phyloP scores from a whole-genome alignment of 2,797 vertebrate genomes.

The Gymnocypris eckloni region DNA sequence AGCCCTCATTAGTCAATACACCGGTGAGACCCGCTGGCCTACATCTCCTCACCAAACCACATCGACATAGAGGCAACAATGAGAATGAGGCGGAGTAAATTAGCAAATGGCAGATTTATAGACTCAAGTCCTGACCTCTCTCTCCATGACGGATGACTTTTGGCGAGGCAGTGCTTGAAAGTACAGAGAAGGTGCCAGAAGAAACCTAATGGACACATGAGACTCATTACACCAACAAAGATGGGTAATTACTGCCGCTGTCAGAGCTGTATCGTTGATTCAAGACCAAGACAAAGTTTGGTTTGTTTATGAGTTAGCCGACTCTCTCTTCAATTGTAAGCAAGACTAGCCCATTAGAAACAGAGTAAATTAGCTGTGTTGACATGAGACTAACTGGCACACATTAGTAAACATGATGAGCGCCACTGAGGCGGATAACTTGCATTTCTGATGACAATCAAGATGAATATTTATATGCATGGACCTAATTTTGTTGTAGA shows the following conservation, averaged over 20 bases:
- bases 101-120: conserved; percentile 75
- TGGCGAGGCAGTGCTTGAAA: conserved; percentile 62
- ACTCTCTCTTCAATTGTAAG: conserved; percentile 31
- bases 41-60: conserved; percentile 32
- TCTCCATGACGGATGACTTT: conserved; percentile 71
- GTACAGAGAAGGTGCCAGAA: conserved; percentile 68
- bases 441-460: conserved; percentile 48
- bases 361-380: conserved; percentile 51
- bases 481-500: neutral
- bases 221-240: conserved; percentile 35
- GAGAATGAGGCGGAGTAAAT: conserved; percentile 70
- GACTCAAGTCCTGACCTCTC: conserved; percentile 68
- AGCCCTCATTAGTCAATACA: conserved; percentile 46
- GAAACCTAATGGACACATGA: conserved; percentile 66
- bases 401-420: conserved; percentile 58
- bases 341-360: conserved; percentile 43
- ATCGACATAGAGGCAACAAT: conserved; percentile 57
- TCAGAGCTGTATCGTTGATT: neutral
- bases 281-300: conserved; percentile 17
- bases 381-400: conserved; percentile 57
- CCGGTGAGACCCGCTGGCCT: conserved; percentile 39
- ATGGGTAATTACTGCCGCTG: conserved; percentile 46
- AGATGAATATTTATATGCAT: conserved; percentile 58
- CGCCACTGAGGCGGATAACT: conserved; percentile 37
- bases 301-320: conserved; percentile 26